Evolutionary conservation across 1,140 invertebrate species (phyloP).

Genomic region (Drosophila dunni): DNA sequence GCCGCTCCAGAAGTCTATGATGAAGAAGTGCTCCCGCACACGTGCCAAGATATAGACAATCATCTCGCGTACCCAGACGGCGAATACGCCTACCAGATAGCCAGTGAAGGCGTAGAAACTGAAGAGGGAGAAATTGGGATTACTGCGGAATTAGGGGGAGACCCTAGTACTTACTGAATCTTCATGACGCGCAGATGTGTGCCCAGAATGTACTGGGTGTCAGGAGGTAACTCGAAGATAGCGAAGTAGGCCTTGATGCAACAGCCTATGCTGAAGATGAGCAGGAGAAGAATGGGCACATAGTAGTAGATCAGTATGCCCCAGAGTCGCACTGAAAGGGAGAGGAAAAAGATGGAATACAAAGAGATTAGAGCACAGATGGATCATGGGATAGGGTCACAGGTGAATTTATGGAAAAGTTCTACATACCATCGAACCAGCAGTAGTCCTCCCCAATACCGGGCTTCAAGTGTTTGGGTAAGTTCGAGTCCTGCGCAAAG

Average conservation of each 20-base stretch:
- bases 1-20: slow-evolving; percentile 79
- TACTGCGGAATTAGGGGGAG: too few relatives aligned
- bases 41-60: slow-evolving; percentile 72
- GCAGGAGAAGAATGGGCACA: slow-evolving; percentile 59
- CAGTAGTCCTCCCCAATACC: slow-evolving; percentile 86
- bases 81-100: slow-evolving; percentile 67
- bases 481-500: slow-evolving; percentile 85
- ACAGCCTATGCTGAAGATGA: slow-evolving; percentile 64
- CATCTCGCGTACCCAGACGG: slow-evolving; percentile 74
- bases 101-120: slow-evolving; percentile 73
- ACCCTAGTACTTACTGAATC: slow-evolving; percentile 54
- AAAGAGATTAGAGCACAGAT: background rate
- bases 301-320: slow-evolving; percentile 79
- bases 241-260: slow-evolving; percentile 65
- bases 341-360: background rate
- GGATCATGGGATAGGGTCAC: too few relatives aligned
- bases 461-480: slow-evolving; percentile 85
- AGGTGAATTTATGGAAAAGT: too few relatives aligned
- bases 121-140: background rate
- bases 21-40: slow-evolving; percentile 73
- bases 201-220: slow-evolving; percentile 67
- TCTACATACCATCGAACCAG: slow-evolving; percentile 86
- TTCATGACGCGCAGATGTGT: slow-evolving; percentile 67
- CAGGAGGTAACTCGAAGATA: slow-evolving; percentile 59
- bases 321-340: slow-evolving; percentile 70